A percentile compares a stretch with the other conserved stretches of the same genome.
Conservation (phyloP, 37 sponge, comb jelly and placozoan species). For the Diacarnus erythraeanus region DNA sequence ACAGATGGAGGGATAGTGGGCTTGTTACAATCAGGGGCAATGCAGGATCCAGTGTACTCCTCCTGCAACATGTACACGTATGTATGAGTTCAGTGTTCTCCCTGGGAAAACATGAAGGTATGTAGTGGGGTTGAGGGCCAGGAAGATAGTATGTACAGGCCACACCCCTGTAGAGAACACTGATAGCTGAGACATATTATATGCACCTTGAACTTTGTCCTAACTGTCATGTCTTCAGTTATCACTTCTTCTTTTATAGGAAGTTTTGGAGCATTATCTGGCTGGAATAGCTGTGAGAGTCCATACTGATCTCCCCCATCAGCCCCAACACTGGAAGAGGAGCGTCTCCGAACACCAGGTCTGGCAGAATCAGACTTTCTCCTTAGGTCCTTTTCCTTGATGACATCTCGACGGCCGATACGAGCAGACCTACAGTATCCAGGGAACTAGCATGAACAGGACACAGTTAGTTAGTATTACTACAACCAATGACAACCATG, state of each 20-base stretch:
- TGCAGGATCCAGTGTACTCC: constrained; percentile 16
- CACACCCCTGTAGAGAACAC: too few species aligned
- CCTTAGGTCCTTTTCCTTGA: constrained; percentile 18
- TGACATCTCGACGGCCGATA: constrained; percentile 6
- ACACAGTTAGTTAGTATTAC: not conserved
- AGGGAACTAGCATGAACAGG: not conserved
- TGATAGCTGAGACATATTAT: not conserved
- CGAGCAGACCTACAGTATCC: constrained; percentile 6
- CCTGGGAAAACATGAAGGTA: too few species aligned
- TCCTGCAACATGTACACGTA: constrained; percentile 34
- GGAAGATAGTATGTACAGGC: too few species aligned
- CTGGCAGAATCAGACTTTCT: not conserved
- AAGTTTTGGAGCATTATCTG: constrained; percentile 36
- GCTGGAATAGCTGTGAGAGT: constrained; percentile 26
- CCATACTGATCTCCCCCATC: constrained; percentile 35
- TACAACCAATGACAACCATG: not conserved
- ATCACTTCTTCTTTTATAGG: not conserved
- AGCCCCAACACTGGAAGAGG: not conserved
- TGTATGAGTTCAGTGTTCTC: too few species aligned
- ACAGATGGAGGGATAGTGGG: constrained; percentile 39
- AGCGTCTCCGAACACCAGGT: not conserved
- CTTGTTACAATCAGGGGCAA: constrained; percentile 41
- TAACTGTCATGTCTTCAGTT: not conserved
- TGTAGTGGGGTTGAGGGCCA: too few species aligned
- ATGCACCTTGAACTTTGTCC: constrained; percentile 7